These are phyloP conservation scores for Lithobius niger DNA, from an alignment of 1,140 invertebrate genomes.

Conservation along the genomic window DNA sequence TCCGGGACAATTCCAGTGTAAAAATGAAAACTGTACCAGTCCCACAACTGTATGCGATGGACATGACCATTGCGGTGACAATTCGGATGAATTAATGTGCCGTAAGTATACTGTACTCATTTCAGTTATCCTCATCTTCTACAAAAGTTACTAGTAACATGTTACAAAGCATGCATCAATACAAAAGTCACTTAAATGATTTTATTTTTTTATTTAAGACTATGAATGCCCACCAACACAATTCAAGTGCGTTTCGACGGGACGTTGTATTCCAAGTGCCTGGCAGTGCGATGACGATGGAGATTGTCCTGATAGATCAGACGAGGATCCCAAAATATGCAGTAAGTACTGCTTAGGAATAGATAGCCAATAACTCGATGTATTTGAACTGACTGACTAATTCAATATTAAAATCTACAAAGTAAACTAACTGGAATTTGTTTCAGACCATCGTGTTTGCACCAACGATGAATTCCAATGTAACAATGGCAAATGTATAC, in stretches of 20 bases:
- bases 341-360: no score
- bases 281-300: slow-evolving; percentile 94
- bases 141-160: not conserved
- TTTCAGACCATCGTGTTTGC: slow-evolving; percentile 57
- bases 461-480: slow-evolving; percentile 69
- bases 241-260: slow-evolving; percentile 81
- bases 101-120: slow-evolving; percentile 12
- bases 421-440: no score
- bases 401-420: no score
- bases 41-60: slow-evolving; percentile 88
- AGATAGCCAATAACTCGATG: no score
- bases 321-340: slow-evolving; percentile 79
- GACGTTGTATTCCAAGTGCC: slow-evolving; percentile 79
- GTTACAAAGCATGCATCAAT: not conserved
- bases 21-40: slow-evolving; percentile 81
- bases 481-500: slow-evolving; percentile 89
- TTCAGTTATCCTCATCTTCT: not conserved
- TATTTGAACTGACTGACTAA: not conserved
- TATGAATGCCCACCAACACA: slow-evolving; percentile 63
- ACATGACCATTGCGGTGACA: slow-evolving; percentile 54
- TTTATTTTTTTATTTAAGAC: not conserved
- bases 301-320: slow-evolving; percentile 85
- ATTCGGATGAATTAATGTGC: slow-evolving; percentile 30
- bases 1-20: slow-evolving; percentile 84
- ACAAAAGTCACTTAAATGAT: not conserved